Percentiles rank a stretch among this genome's conserved stretches.
Conservation (phyloP, 2,888 invertebrate genomes). For the Ramazzottius varieornatus region DNA sequence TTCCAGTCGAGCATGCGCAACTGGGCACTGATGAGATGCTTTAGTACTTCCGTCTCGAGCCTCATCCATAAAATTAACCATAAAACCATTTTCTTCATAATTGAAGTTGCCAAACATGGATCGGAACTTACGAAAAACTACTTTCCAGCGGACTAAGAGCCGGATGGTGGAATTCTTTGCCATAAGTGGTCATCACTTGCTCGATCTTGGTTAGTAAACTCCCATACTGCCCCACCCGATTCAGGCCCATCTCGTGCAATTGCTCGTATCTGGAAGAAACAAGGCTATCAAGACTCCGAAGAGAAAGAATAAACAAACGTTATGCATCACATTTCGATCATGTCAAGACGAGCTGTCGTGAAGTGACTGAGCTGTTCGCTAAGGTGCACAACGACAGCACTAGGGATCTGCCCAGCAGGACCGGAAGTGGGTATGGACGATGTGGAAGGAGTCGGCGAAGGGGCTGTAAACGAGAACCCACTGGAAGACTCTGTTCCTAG, state of each 20-base stretch:
- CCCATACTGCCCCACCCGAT: not conserved
- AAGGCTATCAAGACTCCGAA: not conserved
- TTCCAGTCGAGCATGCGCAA: not conserved
- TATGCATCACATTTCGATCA: not conserved
- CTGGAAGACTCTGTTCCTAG: too few species aligned
- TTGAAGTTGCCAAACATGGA: too few species aligned
- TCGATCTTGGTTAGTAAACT: not conserved
- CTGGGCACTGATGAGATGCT: not conserved
- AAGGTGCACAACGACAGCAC: not conserved
- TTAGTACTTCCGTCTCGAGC: not conserved
- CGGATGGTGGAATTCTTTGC: not conserved
- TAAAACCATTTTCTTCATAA: too few species aligned
- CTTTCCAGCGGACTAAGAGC: not conserved
- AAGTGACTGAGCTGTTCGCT: not conserved
- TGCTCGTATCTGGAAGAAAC: not conserved
- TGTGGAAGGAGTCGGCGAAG: not conserved
- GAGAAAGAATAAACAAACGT: not conserved
- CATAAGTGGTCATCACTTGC: not conserved
- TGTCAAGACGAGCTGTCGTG: not conserved
- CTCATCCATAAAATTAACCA: too few species aligned
- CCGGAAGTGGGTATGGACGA: too few species aligned
- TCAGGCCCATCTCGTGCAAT: conserved; percentile 1
- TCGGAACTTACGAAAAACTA: not conserved
- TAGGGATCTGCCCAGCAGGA: too few species aligned
- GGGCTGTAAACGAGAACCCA: not conserved